These are phyloP conservation scores for Pitta sordida DNA, from an alignment of 2,113 vertebrate genomes.

Conservation along the genomic window DNA sequence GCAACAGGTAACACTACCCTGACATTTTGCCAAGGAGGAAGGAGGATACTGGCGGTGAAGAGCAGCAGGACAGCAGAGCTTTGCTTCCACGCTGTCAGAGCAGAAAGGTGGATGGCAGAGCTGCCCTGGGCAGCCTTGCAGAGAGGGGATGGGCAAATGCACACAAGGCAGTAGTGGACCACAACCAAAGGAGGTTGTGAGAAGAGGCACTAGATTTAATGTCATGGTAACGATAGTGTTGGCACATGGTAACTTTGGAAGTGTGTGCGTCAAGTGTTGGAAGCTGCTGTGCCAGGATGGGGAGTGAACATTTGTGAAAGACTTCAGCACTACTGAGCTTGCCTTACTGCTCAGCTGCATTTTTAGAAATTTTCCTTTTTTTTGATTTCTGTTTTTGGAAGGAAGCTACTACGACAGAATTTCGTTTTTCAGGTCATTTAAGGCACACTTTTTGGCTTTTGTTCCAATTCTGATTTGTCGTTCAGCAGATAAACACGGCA, in stretches of 20 bases:
- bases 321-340: background rate
- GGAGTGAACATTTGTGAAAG: background rate
- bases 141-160: background rate
- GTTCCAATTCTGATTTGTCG: constrained; percentile 38
- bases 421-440: constrained; percentile 22
- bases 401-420: constrained; percentile 29
- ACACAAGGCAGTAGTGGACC: background rate
- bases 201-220: background rate
- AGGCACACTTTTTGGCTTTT: constrained; percentile 23
- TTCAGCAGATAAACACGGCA: constrained; percentile 24
- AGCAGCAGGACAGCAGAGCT: background rate
- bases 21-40: background rate
- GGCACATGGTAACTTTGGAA: background rate
- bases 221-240: rapidly evolving
- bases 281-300: background rate
- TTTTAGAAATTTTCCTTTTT: constrained; percentile 26
- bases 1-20: background rate
- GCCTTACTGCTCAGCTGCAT: background rate
- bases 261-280: background rate
- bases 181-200: background rate
- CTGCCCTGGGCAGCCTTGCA: background rate
- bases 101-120: background rate
- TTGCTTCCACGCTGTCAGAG: rapidly evolving
- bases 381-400: constrained; percentile 52
- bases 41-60: background rate